Conservation (phyloP, 2,888 invertebrate genomes). For the Prenolepis imparis region DNA sequence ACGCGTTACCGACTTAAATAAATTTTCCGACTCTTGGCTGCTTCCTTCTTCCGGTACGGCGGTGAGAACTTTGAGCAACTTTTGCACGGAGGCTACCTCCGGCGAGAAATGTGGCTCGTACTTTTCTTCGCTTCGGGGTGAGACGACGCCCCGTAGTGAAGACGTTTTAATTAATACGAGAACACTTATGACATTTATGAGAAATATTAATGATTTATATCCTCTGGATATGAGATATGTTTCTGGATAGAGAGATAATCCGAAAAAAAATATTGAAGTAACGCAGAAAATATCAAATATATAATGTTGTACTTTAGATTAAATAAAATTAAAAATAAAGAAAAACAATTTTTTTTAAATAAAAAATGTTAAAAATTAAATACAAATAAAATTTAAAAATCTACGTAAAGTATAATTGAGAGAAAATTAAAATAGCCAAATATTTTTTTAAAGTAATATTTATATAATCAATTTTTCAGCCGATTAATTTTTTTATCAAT, state of each 20-base stretch:
- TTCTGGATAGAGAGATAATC: background rate
- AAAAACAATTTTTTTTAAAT: too few relatives aligned
- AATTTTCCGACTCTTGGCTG: constrained; percentile 57
- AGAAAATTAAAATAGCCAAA: background rate
- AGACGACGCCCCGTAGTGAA: constrained; percentile 49
- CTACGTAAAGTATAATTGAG: background rate
- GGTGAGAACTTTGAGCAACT: constrained; percentile 45
- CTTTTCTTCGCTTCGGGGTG: constrained; percentile 52
- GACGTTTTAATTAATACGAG: constrained; percentile 77
- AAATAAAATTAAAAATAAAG: too few relatives aligned
- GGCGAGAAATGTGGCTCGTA: constrained; percentile 50
- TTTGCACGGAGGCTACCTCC: constrained; percentile 42
- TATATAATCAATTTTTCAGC: background rate
- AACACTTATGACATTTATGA: constrained; percentile 72
- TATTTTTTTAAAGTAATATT: background rate
- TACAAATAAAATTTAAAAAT: background rate
- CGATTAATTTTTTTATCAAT: background rate
- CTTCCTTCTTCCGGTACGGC: constrained; percentile 27
- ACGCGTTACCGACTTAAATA: constrained; percentile 57
- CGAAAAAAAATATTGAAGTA: background rate
- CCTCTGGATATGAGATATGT: background rate
- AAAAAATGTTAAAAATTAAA: too few relatives aligned
- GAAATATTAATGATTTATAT: constrained; percentile 76
- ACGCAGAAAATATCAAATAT: background rate
- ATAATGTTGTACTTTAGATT: background rate